Base-by-base conservation (phyloP, 2,888 invertebrate species). In the Prenolepis imparis region DNA sequence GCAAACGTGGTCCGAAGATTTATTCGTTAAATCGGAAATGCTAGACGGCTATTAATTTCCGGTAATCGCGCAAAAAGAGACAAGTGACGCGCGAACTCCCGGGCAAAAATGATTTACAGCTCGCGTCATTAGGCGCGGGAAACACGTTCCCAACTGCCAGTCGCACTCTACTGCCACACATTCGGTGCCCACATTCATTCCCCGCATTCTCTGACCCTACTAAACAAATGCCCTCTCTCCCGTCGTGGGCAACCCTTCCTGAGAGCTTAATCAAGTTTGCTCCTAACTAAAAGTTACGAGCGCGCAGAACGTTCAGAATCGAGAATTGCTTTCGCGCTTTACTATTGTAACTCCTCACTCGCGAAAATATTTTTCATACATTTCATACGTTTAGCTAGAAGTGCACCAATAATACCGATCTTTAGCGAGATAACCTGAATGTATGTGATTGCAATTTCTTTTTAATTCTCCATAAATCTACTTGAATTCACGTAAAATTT, bases 251-350 rank as follows among this genome's bases (percentile, higher is more conserved):
- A 84, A 84, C 84, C 86, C 86, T 84, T 86, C 86, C 32, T 52
- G 57, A 59, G n/a, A 70, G 81, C 81, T 86, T 88, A 88, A 88
- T 88, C 88, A 84, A 88, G 83, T 83, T 75, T 66, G 73, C 85
- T 75, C 85, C 82, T 81, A 86, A 85, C 83, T 77, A 41, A 83
- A 63, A 81, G 77, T 75, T 68, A 85, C 68, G 85, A 77, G 61
- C 64, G 32, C 39, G 32, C 39, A 64, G 55, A 73, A 57, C 67
- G 41, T 77, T 66, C 36, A 55, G 59, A 72, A 86, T 67, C 28
- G 82, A 82, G 75, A 70, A 72, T 12, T 57, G 80, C 64, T 84
- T 80, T 80, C 68, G 63, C 44, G n/a, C 57, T 59, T 39, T 64
- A 48, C 85, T 72, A 75, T 84, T 85, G 75, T 63, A 80, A 52